Base-by-base conservation (phyloP, 1,140 invertebrate species). In the Microplitis demolitor region DNA sequence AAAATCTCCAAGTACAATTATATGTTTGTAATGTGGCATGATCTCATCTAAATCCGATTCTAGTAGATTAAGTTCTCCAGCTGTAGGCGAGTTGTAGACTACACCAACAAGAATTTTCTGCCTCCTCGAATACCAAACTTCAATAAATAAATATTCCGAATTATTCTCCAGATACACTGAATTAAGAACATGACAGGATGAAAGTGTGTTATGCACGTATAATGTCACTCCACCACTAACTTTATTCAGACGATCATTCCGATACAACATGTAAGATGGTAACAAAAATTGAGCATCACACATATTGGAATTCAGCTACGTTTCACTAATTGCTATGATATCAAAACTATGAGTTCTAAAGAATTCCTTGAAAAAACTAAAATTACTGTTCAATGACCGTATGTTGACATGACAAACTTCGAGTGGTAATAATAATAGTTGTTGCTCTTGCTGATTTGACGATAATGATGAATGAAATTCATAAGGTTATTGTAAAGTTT, bases 31-130 rank as follows among this genome's bases (percentile, higher is more conserved):
- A 14, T 13, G 6, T 4, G 6, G 16, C 51, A 58, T 14, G 8
- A 37, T 16, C 3, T 9, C 31, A 4, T n/a, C 45, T 13, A 72
- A 11, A 11, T 72, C 62, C 0, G 14, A 35, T 9, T 71, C 62
- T 56, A 72, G 39, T 5, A 66, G 13, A 45, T 51, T 6, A n/a
- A n/a, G 37, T 39, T 67, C 16, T 5, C 37, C 54, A 61, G 34
- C 14, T 8, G 39, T 24, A 31, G 71, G 71, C 34, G 71, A 13
- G n/a, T 64, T 63, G 50, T 73, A 73, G 4, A 73, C 63, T 8
- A 73, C 71, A 5, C 24, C 64, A 24, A 73, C 34, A 5, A 73
- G 60, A n/a, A 73, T 58, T 31, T 61, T 66, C 8, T 31, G 60
- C 9, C 60, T 34, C 4, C 1, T 31, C 4, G 8, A 8, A 8